phyloP scores from a whole-genome alignment of 2,888 invertebrate species.

The Eristalis intricaria region DNA sequence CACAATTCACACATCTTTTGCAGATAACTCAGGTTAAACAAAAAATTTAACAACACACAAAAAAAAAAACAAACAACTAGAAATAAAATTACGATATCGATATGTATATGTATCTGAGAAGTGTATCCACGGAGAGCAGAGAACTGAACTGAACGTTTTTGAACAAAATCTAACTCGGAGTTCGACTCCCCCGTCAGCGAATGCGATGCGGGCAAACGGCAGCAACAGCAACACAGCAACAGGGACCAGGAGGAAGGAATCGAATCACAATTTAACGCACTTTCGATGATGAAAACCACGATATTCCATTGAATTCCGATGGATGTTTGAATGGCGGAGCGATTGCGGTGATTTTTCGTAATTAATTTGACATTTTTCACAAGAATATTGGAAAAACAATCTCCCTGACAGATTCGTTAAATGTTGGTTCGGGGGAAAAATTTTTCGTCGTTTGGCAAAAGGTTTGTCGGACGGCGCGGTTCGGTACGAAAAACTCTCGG shows the following conservation, averaged over 20 bases:
- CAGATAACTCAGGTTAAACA: not conserved
- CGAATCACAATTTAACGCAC: conserved; percentile 56
- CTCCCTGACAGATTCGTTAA: conserved; percentile 69
- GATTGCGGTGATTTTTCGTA: conserved; percentile 42
- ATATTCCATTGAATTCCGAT: conserved; percentile 54
- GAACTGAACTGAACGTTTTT: conserved; percentile 1
- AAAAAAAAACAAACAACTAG: too few relatives aligned
- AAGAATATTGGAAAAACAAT: conserved; percentile 64
- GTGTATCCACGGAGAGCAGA: conserved; percentile 4
- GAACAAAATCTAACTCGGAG: conserved; percentile 3
- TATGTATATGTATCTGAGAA: not conserved
- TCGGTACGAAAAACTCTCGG: conserved; percentile 67
- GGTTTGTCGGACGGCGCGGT: conserved; percentile 59
- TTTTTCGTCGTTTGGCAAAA: conserved; percentile 72
- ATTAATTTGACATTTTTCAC: conserved; percentile 68
- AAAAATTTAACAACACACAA: not conserved
- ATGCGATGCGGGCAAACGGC: conserved; percentile 8
- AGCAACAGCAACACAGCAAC: not conserved
- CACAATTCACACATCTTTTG: not conserved
- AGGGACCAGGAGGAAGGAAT: not conserved
- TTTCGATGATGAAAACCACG: conserved; percentile 52
- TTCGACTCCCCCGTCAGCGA: not conserved
- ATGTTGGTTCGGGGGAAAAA: conserved; percentile 71
- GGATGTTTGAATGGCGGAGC: conserved; percentile 3
- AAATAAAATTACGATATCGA: too few relatives aligned